Percentiles rank a stretch among this genome's conserved stretches.
These are phyloP conservation scores for Turritopsis rubra DNA, from an alignment of 30 jellyfish, hydroid and myxozoan genomes.

Conservation along the genomic window DNA sequence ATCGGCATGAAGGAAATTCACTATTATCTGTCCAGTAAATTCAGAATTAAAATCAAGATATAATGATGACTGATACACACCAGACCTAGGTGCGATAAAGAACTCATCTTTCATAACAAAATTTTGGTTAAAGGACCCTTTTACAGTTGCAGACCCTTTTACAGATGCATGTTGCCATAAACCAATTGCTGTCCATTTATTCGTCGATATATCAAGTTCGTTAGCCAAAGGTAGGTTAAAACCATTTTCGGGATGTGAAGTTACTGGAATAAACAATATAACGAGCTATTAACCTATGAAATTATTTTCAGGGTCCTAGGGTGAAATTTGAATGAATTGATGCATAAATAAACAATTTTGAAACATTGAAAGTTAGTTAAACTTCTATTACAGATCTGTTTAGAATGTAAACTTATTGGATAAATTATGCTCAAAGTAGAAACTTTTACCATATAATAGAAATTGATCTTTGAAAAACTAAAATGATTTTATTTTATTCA, in stretches of 20 bases:
- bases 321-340: no score
- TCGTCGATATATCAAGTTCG: neutral
- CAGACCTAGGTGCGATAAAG: slow-evolving; percentile 16
- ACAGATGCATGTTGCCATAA: neutral
- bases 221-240: slow-evolving; percentile 4
- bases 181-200: slow-evolving; percentile 11
- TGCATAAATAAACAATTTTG: no score
- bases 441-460: no score
- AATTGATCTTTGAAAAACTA: no score
- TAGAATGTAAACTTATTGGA: no score
- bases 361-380: no score
- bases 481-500: no score
- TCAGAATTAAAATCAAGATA: neutral
- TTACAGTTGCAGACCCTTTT: neutral
- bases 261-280: neutral
- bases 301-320: no score
- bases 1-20: neutral
- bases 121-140: slow-evolving; percentile 9
- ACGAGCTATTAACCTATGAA: neutral
- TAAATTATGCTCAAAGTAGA: no score
- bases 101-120: neutral
- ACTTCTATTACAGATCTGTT: no score
- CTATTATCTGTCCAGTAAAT: neutral
- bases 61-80: neutral
- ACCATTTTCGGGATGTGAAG: slow-evolving; percentile 21